Evolutionary conservation across 2,113 vertebrate genomes (phyloP).

Genomic region (Larimichthys crocea): DNA sequence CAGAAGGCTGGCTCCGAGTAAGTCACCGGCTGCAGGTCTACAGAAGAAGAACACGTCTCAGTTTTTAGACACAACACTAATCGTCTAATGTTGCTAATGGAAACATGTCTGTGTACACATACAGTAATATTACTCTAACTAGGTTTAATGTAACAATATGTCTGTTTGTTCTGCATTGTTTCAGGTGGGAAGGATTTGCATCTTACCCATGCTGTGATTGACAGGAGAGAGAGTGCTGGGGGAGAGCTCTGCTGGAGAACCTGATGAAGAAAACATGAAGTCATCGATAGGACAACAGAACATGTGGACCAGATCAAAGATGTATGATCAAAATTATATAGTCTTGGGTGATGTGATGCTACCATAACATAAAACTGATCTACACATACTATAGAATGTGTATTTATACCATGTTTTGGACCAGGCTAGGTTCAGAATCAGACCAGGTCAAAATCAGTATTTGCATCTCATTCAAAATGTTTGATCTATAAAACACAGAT

Average conservation of each 20-base stretch:
- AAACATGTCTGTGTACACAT: not conserved
- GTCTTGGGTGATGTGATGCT: not conserved
- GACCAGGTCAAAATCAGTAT: not conserved
- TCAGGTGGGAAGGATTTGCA: not conserved
- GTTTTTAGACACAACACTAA: not conserved
- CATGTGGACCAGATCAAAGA: not conserved
- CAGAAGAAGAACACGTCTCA: not conserved
- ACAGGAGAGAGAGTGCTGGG: constrained; percentile 96
- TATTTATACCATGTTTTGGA: not conserved
- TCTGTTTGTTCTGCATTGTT: not conserved
- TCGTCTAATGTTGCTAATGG: not conserved
- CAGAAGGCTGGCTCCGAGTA: constrained; percentile 98
- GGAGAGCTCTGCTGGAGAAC: constrained; percentile 97
- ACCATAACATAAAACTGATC: no score
- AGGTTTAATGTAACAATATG: not conserved
- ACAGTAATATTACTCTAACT: not conserved
- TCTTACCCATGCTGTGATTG: constrained; percentile 96
- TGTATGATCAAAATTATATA: not conserved
- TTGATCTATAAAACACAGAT: not conserved
- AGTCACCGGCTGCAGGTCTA: constrained; percentile 97
- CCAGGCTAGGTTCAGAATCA: not conserved
- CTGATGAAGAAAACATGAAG: constrained; percentile 75
- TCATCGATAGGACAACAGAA: not conserved
- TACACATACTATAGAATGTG: not conserved
- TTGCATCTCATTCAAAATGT: not conserved